Percentiles rank a stretch among this genome's conserved stretches.
Conservation (phyloP, 2,888 invertebrate species). For the Acleris cristana region DNA sequence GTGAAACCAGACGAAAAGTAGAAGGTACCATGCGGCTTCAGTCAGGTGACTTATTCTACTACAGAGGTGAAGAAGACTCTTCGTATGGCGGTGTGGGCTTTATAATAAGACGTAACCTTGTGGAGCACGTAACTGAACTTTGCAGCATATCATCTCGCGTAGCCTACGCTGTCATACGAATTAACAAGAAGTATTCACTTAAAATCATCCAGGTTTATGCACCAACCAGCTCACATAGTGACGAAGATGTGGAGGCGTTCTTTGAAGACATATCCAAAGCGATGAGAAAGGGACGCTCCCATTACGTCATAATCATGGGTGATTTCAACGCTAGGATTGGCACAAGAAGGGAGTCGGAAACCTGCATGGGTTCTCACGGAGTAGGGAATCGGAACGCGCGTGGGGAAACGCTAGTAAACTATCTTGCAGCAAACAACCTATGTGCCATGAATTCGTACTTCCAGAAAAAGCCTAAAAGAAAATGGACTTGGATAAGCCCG, state of each 20-base stretch:
- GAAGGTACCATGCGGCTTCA: not conserved
- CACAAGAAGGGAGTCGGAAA: not conserved
- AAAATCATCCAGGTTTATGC: not conserved
- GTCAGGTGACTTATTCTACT: not conserved
- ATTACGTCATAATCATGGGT: not conserved
- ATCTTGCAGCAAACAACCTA: not conserved
- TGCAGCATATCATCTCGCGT: not conserved
- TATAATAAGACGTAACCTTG: not conserved
- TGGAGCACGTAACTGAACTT: not conserved
- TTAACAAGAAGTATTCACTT: not conserved
- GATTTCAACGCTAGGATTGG: not conserved
- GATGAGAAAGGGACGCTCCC: not conserved
- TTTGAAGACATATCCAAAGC: not conserved
- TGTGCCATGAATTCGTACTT: not conserved
- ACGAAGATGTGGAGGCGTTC: not conserved
- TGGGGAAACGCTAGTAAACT: not conserved
- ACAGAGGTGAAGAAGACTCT: not conserved
- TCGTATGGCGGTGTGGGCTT: not conserved
- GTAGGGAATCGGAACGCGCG: not conserved
- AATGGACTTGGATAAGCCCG: too few relatives aligned
- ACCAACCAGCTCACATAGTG: not conserved
- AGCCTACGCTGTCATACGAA: not conserved
- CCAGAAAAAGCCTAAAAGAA: not conserved
- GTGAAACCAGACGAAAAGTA: not conserved
- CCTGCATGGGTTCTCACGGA: too few relatives aligned